These are phyloP conservation scores for Pogonomyrmex californicus DNA, from an alignment of 1,140 invertebrate species.

Conservation along the genomic window DNA sequence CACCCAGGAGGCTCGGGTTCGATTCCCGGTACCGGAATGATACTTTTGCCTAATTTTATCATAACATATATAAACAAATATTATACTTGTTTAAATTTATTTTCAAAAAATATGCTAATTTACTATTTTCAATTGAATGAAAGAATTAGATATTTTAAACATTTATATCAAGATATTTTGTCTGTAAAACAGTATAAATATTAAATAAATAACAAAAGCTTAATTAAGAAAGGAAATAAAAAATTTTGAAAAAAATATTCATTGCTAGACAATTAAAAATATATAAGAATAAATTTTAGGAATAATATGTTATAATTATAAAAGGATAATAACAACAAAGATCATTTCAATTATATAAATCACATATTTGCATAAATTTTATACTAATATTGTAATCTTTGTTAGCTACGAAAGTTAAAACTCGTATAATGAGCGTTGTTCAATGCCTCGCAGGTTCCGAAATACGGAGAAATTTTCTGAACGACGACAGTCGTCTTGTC, in stretches of 20 bases:
- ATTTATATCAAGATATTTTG: neutral
- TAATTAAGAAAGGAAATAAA: neutral
- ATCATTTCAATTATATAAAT: neutral
- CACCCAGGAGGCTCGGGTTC: slow-evolving; percentile 44
- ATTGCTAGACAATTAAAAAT: neutral
- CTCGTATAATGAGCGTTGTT: neutral
- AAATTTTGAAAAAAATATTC: slow-evolving; percentile 14
- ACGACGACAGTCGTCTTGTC: slow-evolving; percentile 6
- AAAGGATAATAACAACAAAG: slow-evolving; percentile 23
- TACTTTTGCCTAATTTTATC: neutral
- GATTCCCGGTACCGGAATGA: slow-evolving; percentile 31
- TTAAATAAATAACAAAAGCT: neutral
- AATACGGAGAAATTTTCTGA: slow-evolving; percentile 37
- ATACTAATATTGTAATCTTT: neutral
- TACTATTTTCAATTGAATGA: neutral
- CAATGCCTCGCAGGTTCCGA: slow-evolving; percentile 25
- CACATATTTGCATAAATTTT: neutral
- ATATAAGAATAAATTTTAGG: neutral
- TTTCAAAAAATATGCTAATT: slow-evolving; percentile 9
- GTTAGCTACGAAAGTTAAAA: neutral
- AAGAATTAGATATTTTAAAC: neutral
- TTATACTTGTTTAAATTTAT: neutral
- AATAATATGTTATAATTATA: neutral
- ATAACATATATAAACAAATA: neutral
- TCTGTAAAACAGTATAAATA: neutral